Evolutionary conservation across 2,888 invertebrate species (phyloP).

Genomic region (Smittia aterrima): DNA sequence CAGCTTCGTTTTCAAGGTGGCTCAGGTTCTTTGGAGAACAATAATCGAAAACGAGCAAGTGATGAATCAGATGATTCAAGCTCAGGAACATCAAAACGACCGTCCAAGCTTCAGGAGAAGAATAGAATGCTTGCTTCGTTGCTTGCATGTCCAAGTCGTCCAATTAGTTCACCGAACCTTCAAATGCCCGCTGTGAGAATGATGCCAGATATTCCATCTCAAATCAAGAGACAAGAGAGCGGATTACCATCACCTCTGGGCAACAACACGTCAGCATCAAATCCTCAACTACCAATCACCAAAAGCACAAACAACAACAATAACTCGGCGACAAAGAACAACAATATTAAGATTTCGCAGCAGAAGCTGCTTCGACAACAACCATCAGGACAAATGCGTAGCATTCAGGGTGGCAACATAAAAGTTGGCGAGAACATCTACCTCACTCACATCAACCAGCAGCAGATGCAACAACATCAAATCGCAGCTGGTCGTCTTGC

Average conservation of each 20-base stretch:
- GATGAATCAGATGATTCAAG: slow-evolving; percentile 61
- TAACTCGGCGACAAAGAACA: slow-evolving; percentile 29
- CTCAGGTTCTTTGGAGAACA: slow-evolving; percentile 44
- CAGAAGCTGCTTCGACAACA: slow-evolving; percentile 58
- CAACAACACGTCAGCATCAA: background rate
- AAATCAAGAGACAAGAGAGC: slow-evolving; percentile 44
- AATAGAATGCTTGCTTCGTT: slow-evolving; percentile 83
- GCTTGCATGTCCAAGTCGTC: slow-evolving; percentile 70
- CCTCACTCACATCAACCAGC: slow-evolving; percentile 47
- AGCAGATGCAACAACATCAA: slow-evolving; percentile 47
- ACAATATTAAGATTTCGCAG: slow-evolving; percentile 46
- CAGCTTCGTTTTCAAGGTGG: slow-evolving; percentile 51
- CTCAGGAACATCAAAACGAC: slow-evolving; percentile 53
- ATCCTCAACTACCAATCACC: slow-evolving; percentile 48
- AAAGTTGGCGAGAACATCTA: slow-evolving; percentile 48
- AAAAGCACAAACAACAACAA: slow-evolving; percentile 45
- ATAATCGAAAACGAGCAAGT: slow-evolving; percentile 61
- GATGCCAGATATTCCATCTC: slow-evolving; percentile 52
- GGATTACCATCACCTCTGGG: slow-evolving; percentile 29
- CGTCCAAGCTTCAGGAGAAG: slow-evolving; percentile 73
- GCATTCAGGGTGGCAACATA: slow-evolving; percentile 49
- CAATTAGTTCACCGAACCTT: slow-evolving; percentile 59
- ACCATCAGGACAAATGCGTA: slow-evolving; percentile 43
- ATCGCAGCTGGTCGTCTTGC: background rate
- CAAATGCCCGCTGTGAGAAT: slow-evolving; percentile 51